A percentile compares a stretch with the other conserved stretches of the same genome.
Conservation (phyloP, 2,113 vertebrate genomes). For the Thamnophis sirtalis region DNA sequence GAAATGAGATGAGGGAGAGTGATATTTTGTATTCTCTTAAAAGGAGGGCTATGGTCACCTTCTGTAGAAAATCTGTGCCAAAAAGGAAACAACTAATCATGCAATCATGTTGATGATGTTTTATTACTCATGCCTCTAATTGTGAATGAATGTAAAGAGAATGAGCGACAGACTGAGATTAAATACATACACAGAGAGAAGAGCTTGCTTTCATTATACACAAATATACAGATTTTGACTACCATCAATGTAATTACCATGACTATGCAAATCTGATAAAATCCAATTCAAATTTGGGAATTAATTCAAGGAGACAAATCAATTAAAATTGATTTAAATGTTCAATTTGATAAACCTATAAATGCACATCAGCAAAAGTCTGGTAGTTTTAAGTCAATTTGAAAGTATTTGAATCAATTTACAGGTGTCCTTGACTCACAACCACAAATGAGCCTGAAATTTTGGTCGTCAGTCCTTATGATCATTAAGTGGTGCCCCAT, state of each 20-base stretch:
- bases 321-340: neutral
- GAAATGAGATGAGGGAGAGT: neutral
- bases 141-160: neutral
- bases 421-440: neutral
- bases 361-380: neutral
- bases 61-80: neutral
- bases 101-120: slow-evolving; percentile 11
- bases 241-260: neutral
- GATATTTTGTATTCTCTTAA: neutral
- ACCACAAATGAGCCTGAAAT: neutral
- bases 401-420: neutral
- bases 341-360: neutral
- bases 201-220: slow-evolving; percentile 25
- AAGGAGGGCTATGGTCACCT: neutral
- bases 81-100: neutral
- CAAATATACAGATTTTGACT: slow-evolving; percentile 5
- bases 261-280: neutral
- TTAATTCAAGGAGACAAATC: neutral
- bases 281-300: neutral
- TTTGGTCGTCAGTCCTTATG: neutral
- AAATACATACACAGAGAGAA: neutral
- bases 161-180: neutral
- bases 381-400: neutral
- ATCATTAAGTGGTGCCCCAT: neutral
- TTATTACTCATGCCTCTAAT: neutral